Conservation (phyloP, 1,140 invertebrate species). For the Brachionus sp. region DNA sequence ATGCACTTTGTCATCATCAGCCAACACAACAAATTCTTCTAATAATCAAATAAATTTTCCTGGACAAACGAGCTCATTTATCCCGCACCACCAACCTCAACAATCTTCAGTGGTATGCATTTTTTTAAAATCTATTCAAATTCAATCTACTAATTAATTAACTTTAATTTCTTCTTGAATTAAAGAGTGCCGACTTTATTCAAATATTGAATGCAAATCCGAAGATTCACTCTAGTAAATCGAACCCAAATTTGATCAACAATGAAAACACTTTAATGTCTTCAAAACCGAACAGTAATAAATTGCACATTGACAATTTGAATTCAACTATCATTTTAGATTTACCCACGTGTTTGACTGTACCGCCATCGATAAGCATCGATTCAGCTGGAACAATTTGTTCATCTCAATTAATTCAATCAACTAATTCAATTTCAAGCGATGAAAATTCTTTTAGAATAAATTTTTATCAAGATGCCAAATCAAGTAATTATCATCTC, state of each 20-base stretch:
- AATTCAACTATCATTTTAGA: slow-evolving; percentile 8
- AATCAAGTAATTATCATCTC: not conserved
- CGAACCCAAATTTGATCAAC: slow-evolving; percentile 43
- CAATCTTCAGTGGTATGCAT: not conserved
- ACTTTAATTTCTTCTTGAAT: not conserved
- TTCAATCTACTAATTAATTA: not conserved
- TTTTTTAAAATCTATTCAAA: not conserved
- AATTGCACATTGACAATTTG: not conserved
- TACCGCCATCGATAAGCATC: not conserved
- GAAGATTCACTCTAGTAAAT: slow-evolving; percentile 41
- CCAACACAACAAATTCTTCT: not conserved
- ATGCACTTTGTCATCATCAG: slow-evolving; percentile 16
- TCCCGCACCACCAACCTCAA: not conserved
- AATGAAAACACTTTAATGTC: not conserved
- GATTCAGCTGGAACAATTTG: not conserved
- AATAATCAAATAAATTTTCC: not conserved
- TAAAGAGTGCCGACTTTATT: slow-evolving; percentile 34
- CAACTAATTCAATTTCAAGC: not conserved
- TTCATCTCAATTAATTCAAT: slow-evolving; percentile 3
- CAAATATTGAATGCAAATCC: not conserved
- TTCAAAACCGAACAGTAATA: not conserved
- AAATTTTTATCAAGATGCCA: slow-evolving; percentile 45
- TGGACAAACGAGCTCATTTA: not conserved
- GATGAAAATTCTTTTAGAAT: slow-evolving; percentile 3
- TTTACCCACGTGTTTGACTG: not conserved